Conservation (phyloP, 2,888 invertebrate species). For the Epinotia brunnichana region DNA sequence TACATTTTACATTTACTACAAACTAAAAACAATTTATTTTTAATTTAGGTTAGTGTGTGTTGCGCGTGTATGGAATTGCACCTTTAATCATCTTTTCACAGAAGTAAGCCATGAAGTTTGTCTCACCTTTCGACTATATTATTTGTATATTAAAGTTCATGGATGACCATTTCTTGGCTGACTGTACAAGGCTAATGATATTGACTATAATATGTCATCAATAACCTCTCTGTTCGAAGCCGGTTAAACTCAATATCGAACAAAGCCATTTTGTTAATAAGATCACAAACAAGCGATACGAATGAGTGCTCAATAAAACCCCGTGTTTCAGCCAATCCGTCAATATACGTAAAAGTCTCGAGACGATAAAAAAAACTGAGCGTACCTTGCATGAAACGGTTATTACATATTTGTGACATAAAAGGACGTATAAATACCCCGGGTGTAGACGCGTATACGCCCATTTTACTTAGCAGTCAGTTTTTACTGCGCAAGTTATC, state of each 20-base stretch:
- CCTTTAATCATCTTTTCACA: too few species aligned
- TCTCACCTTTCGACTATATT: too few species aligned
- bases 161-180: too few species aligned
- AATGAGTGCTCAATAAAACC: slow-evolving; percentile 19
- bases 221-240: not conserved
- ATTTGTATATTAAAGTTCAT: too few species aligned
- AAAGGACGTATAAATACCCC: slow-evolving; percentile 9
- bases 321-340: slow-evolving; percentile 33
- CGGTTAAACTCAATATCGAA: slow-evolving; percentile 2
- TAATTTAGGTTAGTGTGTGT: too few species aligned
- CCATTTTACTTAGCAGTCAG: not conserved
- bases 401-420: slow-evolving; percentile 34
- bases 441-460: not conserved
- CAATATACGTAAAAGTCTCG: slow-evolving; percentile 40
- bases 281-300: slow-evolving; percentile 24
- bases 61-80: too few species aligned
- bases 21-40: too few species aligned
- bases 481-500: slow-evolving; percentile 30
- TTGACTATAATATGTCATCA: not conserved
- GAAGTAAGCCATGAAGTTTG: too few species aligned
- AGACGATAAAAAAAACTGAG: slow-evolving; percentile 40
- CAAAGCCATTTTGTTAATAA: slow-evolving; percentile 22
- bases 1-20: too few species aligned
- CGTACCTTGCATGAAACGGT: slow-evolving; percentile 34
- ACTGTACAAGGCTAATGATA: too few species aligned